Evolutionary conservation across 1,140 invertebrate species (phyloP).

Genomic region (Kradibia gibbosae): DNA sequence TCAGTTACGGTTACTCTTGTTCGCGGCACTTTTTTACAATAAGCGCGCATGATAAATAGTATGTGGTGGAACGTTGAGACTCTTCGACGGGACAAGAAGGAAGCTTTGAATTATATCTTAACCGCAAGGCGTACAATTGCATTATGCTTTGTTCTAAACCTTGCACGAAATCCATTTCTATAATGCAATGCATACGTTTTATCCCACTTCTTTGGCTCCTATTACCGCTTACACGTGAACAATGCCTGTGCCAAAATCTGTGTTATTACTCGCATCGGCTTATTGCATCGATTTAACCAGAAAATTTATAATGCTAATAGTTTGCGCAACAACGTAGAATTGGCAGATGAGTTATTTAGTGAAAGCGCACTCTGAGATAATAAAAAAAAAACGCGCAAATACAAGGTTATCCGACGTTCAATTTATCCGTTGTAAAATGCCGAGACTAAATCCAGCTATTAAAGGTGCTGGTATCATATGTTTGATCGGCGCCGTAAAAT

Average conservation of each 20-base stretch:
- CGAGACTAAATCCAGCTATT: not conserved
- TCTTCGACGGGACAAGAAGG: not conserved
- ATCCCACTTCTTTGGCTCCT: not conserved
- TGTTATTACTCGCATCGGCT: not conserved
- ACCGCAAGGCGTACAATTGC: not conserved
- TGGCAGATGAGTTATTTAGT: not conserved
- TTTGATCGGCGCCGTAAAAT: not conserved
- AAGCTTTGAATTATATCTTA: not conserved
- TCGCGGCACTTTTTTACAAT: not conserved
- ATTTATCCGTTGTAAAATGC: too few species aligned
- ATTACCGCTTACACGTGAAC: not conserved
- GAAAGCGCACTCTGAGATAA: not conserved
- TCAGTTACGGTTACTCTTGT: not conserved
- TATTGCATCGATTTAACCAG: not conserved
- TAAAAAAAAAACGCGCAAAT: not conserved
- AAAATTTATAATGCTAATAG: not conserved
- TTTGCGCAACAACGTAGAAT: not conserved
- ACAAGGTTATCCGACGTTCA: too few species aligned
- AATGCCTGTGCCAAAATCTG: not conserved
- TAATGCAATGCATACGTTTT: not conserved
- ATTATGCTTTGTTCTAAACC: not conserved
- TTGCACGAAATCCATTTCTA: not conserved
- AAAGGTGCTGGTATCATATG: not conserved
- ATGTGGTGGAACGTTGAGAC: not conserved
- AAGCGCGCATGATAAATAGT: not conserved